Base-by-base conservation (phyloP, 2,888 invertebrate genomes). In the Eremobia ochroleuca region DNA sequence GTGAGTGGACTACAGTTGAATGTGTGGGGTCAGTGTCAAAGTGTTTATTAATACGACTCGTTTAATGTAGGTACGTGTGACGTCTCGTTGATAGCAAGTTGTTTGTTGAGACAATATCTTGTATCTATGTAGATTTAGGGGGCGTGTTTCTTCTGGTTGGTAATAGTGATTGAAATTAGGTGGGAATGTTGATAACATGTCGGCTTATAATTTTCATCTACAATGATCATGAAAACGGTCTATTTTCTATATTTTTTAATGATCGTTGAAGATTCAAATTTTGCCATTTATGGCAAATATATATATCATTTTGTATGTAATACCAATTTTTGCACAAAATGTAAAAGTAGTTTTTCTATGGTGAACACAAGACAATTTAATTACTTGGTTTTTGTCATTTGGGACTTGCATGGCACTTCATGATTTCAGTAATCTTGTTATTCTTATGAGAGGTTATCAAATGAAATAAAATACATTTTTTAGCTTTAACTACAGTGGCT, bases 21-120 rank as follows among this genome's bases (percentile, higher is more conserved):
- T 62, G 28, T 79, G 73, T 25, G 77, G 68, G 87, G 87, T 90
- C 90, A 90, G 88, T 89, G 90, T 80, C 90, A 81, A 43, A 73
- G 55, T 59, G 62, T 79, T 79, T 80, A 75, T 76, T 82, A 76
- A 76, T 83, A 83, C 25, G 69, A 49, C 28, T 25, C 31, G 69
- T 66, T 73, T 43, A 79, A 58, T 25, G 67, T 65, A 59, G 5
- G 15, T 65, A 59, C 8, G 15, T 1, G 55, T 71, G 52, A 85
- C 64, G 75, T 75, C 0, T 18, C 18, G 0, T 15, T 59, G 49
- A 76, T 59, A 65, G 28, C 62, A 9, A 46, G 28, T 11, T 81
- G 37, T 75, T 49, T 6, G 18, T 59, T 21, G 21, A 4, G 6
- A 58, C 28, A 15, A 8, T n/a, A 71, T 62, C 34, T 73, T 43